A percentile compares a stretch with the other conserved stretches of the same genome.
Evolutionary conservation across 2,113 vertebrate genomes (phyloP).

Genomic region (Carassius auratus): DNA sequence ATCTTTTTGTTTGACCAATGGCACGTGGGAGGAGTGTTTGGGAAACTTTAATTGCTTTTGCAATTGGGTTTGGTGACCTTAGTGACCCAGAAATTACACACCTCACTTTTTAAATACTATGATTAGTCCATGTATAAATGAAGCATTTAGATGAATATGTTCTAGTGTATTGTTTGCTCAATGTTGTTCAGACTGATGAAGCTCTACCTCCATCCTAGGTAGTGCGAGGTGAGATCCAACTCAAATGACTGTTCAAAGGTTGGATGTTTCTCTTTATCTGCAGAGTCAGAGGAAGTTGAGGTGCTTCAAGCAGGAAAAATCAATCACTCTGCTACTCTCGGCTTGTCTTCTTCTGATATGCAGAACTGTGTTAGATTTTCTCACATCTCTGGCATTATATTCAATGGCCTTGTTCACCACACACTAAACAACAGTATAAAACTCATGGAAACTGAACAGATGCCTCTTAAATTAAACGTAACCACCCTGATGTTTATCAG

Average conservation of each 20-base stretch:
- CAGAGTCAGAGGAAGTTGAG: slow-evolving; percentile 23
- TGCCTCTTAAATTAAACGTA: slow-evolving; percentile 34
- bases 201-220: not conserved
- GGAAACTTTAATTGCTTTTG: not conserved
- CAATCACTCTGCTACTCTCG: not conserved
- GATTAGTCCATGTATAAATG: not conserved
- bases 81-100: not conserved
- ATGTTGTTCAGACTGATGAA: not conserved
- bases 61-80: not conserved
- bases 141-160: not conserved
- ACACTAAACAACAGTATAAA: slow-evolving; percentile 11
- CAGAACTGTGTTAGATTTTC: not conserved
- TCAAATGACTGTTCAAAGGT: not conserved
- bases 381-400: not conserved
- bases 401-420: not conserved
- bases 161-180: not conserved
- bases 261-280: slow-evolving; percentile 20
- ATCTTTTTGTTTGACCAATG: not conserved
- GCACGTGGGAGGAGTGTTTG: not conserved
- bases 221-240: not conserved
- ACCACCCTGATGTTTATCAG: slow-evolving; percentile 43
- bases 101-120: not conserved
- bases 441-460: slow-evolving; percentile 43
- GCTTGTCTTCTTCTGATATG: not conserved
- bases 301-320: slow-evolving; percentile 19